Base-by-base conservation (phyloP, 2,797 vertebrate species). In the Brachymystax lenok region DNA sequence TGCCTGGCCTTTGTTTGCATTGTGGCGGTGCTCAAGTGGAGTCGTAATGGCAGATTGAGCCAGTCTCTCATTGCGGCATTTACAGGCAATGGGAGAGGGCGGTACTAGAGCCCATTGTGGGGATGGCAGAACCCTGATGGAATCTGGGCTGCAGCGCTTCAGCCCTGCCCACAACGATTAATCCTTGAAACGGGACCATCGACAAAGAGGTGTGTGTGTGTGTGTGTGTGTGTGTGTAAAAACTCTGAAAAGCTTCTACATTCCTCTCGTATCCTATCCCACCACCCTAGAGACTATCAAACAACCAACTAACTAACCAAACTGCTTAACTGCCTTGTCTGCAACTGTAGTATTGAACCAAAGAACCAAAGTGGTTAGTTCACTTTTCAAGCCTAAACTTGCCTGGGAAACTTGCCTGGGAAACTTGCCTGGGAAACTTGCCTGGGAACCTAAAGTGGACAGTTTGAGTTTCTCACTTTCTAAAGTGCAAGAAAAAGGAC, bases 1-100 rank as follows among this genome's bases (percentile, higher is more conserved):
- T 90, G 1, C 33, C 28, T 33, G 81, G 80, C 82, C 74, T 88
- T 84, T 88, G 81, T 90, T 88, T 89, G 90, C 86, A 88, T 86
- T 86, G 84, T 51, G 74, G 76, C 40, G 76, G 76, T 82, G 80
- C 85, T 80, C 78, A 81, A 71, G 82, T 74, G 80, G 80, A 87
- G 85, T 79, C 30, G 8, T 85, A 87, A 85, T 80, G 79, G 85
- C 74, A 85, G 81, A 86, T 83, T 80, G 79, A 84, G 84, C 80
- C 83, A 77, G 88, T 86, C 86, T 86, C 81, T 86, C 83, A 86
- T 82, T 84, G 83, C 80, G 24, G 77, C 82, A 84, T 86, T 88
- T 83, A 77, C 83, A 85, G 82, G 75, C 82, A 84, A 80, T 74
- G 80, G 75, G 79, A 76, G 73, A 67, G 74, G 71, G 80, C 63